Evolutionary conservation across 2,113 vertebrate species (phyloP), one percentile per base, ranked within the genome.

Genomic region (Corythaixoides concolor): DNA sequence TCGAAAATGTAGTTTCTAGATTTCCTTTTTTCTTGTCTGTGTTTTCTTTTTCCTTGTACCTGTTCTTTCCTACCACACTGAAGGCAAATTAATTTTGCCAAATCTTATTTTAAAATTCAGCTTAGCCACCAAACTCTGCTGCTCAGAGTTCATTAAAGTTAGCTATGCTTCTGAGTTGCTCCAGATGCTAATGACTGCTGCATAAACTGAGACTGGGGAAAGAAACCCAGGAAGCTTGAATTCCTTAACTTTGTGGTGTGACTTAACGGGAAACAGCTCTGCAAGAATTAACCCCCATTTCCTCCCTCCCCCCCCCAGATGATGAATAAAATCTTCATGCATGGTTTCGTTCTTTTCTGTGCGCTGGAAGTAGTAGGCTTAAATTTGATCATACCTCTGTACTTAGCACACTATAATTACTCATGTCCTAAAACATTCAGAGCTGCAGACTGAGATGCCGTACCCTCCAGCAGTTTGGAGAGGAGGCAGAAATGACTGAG

Each of bases 311-410:
- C 5, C 5, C 8, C 26, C 50, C 19, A 27, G 58, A 73, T 73
- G 55, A 80, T 66, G 78, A 66, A 59, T 64, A 74, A 83, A 86
- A 77, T 86, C 45, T 90, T 94, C n/a, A 62, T 74, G 82, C 7
- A 5, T 59, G 68, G 60, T 75, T 88, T 94, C 72, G 68, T 94
- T 89, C 41, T 75, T 43, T 70, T 50, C 43, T 70, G n/a, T 83
- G 43, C 52, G 30, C 41, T 95, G 79, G 52, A 92, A 86, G 83
- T 70, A 90, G 72, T 62, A 92, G 83, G 19, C 47, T 88, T 86
- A 92, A 88, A 89, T 92, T 90, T 90, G 91, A 88, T 93, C 85
- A n/a, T 90, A 67, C 23, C 11, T 90, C 60, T 81, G 43, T 85
- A 15, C 78, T 91, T 70, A 15, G 58, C 16, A 15, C 35, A 11